Evolutionary conservation across 1,140 invertebrate genomes (phyloP), one percentile per base, ranked within the genome.

Genomic region (Steinernema feltiae): DNA sequence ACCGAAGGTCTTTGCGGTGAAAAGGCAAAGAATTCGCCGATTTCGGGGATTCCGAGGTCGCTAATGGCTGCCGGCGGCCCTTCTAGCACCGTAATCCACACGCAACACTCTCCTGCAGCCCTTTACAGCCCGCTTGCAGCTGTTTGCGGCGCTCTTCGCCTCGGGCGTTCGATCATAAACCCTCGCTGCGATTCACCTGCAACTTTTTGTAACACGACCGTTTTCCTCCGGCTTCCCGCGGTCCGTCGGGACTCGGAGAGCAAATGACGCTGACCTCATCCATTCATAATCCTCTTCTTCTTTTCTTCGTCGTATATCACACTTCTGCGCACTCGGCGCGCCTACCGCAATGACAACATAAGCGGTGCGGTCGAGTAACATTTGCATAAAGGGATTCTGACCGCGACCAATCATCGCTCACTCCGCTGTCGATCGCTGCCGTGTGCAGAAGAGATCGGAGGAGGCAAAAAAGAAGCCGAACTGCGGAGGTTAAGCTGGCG

Each of bases 261-360:
- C 53, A 63, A 63, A 63, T 63, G 53, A 63, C 53, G 53, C 24
- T 63, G 53, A 63, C 53, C 53, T 63, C 53, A 63, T 63, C 53
- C 53, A 63, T 63, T 27, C 53, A 63, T 63, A 63, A 63, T 63
- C 53, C 53, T 63, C 53, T 63, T 63, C 53, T 63, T 63, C 24
- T 27, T 27, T 21, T 21, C 53, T 7, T 63, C 53, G 53, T 27
- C 53, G 15, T 63, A 63, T 63, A 63, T 63, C 53, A 63, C 53
- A 63, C 53, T 63, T 63, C 53, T 12, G 2, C 15, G 53, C 24
- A 21, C 53, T n/a, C n/a, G n/a, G 15, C 53, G 15, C 53, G 53
- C 7, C 53, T 63, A 3, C 53, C 53, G 53, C 53, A 63, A 63
- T 63, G 53, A 63, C 53, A 63, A 63, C 53, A 63, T 63, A 63